A percentile compares a stretch with the other conserved stretches of the same genome.
These are phyloP conservation scores for Sanderia malayensis DNA, from an alignment of 30 jellyfish, hydroid and myxozoan genomes.

Conservation along the genomic window DNA sequence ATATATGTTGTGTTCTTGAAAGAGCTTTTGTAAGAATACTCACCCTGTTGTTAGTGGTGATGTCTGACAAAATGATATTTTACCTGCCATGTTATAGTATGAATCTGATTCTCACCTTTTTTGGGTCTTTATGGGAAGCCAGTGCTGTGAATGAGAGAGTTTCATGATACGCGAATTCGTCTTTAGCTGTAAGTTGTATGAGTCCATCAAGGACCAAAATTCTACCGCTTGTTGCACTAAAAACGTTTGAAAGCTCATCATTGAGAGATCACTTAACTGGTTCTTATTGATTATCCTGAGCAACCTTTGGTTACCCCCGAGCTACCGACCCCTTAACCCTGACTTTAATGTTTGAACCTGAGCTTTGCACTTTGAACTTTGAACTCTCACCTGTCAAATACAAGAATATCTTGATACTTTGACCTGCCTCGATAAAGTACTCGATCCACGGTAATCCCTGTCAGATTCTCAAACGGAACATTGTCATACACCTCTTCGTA, in stretches of 20 bases:
- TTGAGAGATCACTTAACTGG: too few species aligned
- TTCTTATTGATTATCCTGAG: too few species aligned
- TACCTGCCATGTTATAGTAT: background rate
- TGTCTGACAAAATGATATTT: too few species aligned
- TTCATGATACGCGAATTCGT: constrained; percentile 49
- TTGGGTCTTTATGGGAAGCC: constrained; percentile 29
- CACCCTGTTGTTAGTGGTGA: too few species aligned
- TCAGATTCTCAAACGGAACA: constrained; percentile 2
- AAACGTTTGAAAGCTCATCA: too few species aligned
- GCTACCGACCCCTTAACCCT: too few species aligned
- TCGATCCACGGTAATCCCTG: background rate
- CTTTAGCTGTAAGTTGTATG: constrained; percentile 25
- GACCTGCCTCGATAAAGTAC: constrained; percentile 26
- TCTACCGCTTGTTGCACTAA: constrained; percentile 29
- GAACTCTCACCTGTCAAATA: constrained; percentile 43
- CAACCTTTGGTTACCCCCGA: too few species aligned
- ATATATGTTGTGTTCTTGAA: too few species aligned
- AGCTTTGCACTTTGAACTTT: background rate
- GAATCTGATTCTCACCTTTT: constrained; percentile 6
- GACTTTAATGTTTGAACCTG: too few species aligned
- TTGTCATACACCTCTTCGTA: constrained; percentile 6
- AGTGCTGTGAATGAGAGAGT: constrained; percentile 36
- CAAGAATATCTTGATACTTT: constrained; percentile 23
- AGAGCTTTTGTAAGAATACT: too few species aligned
- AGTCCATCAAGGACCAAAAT: constrained; percentile 27